Evolutionary conservation across 2,113 vertebrate genomes (phyloP).

Genomic region (Tupaia tana): DNA sequence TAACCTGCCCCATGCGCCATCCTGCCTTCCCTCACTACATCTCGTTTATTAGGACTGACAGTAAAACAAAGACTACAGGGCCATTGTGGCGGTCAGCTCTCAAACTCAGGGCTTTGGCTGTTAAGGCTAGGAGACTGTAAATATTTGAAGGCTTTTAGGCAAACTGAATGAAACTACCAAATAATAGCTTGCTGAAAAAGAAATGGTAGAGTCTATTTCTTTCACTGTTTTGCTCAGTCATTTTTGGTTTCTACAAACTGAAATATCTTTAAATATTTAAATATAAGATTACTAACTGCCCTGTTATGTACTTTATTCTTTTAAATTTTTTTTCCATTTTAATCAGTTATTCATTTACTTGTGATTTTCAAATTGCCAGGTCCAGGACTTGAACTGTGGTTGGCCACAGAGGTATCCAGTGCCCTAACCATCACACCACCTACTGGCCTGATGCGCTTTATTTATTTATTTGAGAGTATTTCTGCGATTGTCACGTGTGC

Average conservation of each 20-base stretch:
- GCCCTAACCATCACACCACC: too few species aligned
- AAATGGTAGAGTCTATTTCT: not conserved
- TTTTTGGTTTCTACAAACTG: not conserved
- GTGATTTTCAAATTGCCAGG: too few species aligned
- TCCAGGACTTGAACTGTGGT: too few species aligned
- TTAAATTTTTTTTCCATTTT: too few species aligned
- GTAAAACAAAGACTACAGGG: not conserved
- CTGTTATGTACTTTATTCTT: conserved; percentile 6
- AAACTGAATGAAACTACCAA: conserved; percentile 1
- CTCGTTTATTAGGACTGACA: not conserved
- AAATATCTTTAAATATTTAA: conserved; percentile 4
- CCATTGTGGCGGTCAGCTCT: not conserved
- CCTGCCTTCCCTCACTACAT: not conserved
- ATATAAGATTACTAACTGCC: not conserved
- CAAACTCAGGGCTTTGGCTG: not conserved
- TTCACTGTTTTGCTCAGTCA: not conserved
- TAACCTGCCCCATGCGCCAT: not conserved
- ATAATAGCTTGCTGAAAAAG: conserved; percentile 5
- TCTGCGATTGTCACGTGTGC: too few species aligned
- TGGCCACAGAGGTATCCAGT: too few species aligned
- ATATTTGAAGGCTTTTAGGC: not conserved
- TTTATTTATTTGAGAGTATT: too few species aligned
- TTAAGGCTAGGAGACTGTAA: not conserved
- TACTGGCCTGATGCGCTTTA: too few species aligned
- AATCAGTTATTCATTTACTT: too few species aligned